A percentile compares a stretch with the other conserved stretches of the same genome.
Conservation (phyloP, 2,888 invertebrate genomes). For the Cheilosia urbana region DNA sequence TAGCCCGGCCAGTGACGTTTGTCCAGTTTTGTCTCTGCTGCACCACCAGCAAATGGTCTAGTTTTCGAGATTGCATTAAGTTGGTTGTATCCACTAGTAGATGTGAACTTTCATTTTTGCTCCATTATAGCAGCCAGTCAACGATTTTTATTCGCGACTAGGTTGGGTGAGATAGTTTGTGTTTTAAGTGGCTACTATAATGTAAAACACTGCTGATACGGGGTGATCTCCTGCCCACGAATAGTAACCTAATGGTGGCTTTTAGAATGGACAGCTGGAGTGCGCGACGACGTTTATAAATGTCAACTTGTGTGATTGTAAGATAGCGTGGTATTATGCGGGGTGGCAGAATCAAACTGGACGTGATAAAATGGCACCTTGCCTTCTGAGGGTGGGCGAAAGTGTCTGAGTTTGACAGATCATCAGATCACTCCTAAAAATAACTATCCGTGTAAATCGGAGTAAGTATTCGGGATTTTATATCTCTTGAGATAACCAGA, state of each 20-base stretch:
- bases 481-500: no score
- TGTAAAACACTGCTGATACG: conserved; percentile 1
- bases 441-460: no score
- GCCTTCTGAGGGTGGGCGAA: no score
- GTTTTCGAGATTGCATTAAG: conserved; percentile 31
- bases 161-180: conserved; percentile 35
- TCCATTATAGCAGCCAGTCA: conserved; percentile 25
- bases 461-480: no score
- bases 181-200: conserved; percentile 26
- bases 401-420: no score
- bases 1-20: conserved; percentile 25
- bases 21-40: conserved; percentile 49
- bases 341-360: no score
- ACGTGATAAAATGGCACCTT: no score
- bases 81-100: conserved; percentile 15
- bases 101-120: conserved; percentile 68
- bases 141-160: conserved; percentile 37
- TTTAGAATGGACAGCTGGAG: conserved; percentile 14
- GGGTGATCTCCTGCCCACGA: conserved; percentile 5
- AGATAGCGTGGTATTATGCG: no score
- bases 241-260: neutral
- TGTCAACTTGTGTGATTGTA: conserved; percentile 14
- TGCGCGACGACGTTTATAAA: conserved; percentile 19
- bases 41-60: conserved; percentile 34
- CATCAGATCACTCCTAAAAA: no score